Evolutionary conservation across 2,797 vertebrate species (phyloP).

Genomic region (Coendou prehensilis): DNA sequence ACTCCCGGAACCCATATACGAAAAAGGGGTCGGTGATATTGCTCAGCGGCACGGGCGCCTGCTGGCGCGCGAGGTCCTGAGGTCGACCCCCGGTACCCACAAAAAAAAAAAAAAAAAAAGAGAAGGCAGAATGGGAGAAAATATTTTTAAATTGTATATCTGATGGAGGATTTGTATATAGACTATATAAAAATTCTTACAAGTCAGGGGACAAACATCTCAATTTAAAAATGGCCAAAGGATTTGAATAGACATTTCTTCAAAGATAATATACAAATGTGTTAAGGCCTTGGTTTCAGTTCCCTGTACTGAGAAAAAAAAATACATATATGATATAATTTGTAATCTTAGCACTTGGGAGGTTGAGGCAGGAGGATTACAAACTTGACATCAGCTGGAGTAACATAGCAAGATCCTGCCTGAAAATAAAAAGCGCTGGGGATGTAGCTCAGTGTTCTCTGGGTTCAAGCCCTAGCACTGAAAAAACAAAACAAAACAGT

Average conservation of each 20-base stretch:
- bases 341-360: background rate
- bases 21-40: too few relatives aligned
- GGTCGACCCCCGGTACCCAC: too few relatives aligned
- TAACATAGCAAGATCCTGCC: background rate
- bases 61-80: too few relatives aligned
- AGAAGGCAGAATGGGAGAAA: background rate
- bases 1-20: too few relatives aligned
- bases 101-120: background rate
- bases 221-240: background rate
- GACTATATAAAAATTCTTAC: background rate
- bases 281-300: background rate
- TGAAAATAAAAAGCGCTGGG: background rate
- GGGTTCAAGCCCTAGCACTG: background rate
- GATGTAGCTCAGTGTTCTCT: background rate
- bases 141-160: background rate
- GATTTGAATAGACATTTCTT: background rate
- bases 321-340: background rate
- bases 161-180: background rate
- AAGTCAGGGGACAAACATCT: background rate
- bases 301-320: background rate
- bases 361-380: background rate
- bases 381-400: background rate
- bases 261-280: background rate
- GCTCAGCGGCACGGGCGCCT: too few relatives aligned
- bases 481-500: background rate